Base-by-base conservation (phyloP, 2,113 vertebrate genomes). In the Salvelinus fontinalis region DNA sequence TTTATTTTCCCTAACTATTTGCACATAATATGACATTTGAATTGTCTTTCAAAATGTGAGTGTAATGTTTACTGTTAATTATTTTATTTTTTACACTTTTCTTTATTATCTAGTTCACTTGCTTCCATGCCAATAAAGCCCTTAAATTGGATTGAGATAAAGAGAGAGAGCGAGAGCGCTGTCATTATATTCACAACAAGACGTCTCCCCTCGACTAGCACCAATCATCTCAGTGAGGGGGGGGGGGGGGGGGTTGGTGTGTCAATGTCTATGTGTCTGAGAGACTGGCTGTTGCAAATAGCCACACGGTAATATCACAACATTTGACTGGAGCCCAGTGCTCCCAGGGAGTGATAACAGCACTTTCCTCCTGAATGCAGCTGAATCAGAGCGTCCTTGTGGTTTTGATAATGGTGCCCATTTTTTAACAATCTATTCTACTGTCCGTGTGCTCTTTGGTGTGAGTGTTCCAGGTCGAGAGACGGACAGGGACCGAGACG, bases 221-320 rank as follows among this genome's bases (percentile, higher is more conserved):
- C 24, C 72, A 77, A 70, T 78, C 70, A 74, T 70, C 71, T 73
- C 79, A 49, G 75, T 29, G 72, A 29, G 71, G 66, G 65, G 51
- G 65, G 51, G 34, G 5, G n/a, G n/a, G n/a, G n/a, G n/a, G n/a
- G n/a, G n/a, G n/a, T 12, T 22, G 16, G 68, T 75, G 26, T 27
- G 71, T 65, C 71, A 49, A 48, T 57, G 78, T 71, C 2, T 70
- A 3, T 65, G 57, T 73, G 57, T 14, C 27, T 31, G 66, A n/a
- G 71, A 29, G 34, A 18, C 20, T 71, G 75, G 54, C 71, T 60
- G 11, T 0, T 0, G 6, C 29, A 24, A 44, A 48, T 11, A 48
- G 39, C 18, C 2, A 18, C 18, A 6, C 3, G 4, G 44, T 54
- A 22, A 1, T 39, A 59, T 62, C 48, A 51, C 12, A 51, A 51